Percentiles rank a stretch among this genome's conserved stretches.
These are phyloP conservation scores for Acrocephalus kingi DNA, from an alignment of 2,113 vertebrate species.

Conservation along the genomic window DNA sequence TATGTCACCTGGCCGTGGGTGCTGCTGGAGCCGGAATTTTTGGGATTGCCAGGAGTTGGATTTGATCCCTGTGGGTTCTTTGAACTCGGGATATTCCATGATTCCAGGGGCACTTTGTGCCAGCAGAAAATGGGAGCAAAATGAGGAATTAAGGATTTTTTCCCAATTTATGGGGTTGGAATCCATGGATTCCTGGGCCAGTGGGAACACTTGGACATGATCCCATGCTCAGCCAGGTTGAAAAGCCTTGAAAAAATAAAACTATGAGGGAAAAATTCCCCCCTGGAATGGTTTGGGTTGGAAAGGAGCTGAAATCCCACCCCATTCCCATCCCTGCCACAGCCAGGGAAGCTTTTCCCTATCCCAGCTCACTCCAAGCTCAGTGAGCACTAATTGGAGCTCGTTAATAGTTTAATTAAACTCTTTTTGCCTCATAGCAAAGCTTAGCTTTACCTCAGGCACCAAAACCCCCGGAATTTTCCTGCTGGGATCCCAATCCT, in stretches of 20 bases:
- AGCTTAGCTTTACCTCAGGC: background rate
- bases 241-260: background rate
- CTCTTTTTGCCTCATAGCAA: background rate
- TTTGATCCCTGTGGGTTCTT: too few species aligned
- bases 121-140: background rate
- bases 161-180: fast-evolving
- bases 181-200: background rate
- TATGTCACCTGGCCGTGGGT: too few species aligned
- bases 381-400: background rate
- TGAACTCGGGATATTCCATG: fast-evolving
- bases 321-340: background rate
- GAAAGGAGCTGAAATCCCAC: background rate
- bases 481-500: background rate
- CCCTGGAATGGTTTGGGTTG: background rate
- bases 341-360: background rate
- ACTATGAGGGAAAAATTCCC: fast-evolving
- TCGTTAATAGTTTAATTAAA: constrained; percentile 26
- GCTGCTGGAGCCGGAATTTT: background rate
- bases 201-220: fast-evolving
- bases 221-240: background rate
- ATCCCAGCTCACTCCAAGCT: background rate
- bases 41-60: fast-evolving
- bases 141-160: fast-evolving
- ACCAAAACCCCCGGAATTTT: background rate
- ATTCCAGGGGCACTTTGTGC: background rate